These are phyloP conservation scores for Gorsachius magnificus DNA, from an alignment of 2,797 vertebrate genomes.

Conservation along the genomic window DNA sequence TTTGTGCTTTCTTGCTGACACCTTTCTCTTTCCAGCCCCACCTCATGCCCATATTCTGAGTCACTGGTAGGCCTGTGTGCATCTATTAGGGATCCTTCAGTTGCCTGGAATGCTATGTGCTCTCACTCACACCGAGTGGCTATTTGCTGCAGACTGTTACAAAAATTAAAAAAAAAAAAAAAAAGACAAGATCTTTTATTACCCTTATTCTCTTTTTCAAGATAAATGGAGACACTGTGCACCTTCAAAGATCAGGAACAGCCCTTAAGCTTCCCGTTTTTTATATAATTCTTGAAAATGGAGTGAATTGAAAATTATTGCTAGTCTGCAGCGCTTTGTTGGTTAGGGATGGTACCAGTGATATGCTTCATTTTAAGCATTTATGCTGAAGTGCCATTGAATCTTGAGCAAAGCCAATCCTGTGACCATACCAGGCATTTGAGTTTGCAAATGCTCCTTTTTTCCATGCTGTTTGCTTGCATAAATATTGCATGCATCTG, in stretches of 20 bases:
- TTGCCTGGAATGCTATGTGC: fast-evolving
- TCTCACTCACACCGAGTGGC: neutral
- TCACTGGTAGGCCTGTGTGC: neutral
- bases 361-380: neutral
- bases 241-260: neutral
- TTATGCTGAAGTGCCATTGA: neutral
- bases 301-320: neutral
- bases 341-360: fast-evolving
- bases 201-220: neutral
- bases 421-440: neutral
- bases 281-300: neutral
- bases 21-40: neutral
- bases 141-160: neutral
- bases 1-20: neutral
- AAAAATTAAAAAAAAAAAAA: neutral
- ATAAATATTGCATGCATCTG: neutral
- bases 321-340: neutral
- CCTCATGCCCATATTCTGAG: slow-evolving; percentile 7
- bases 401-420: neutral
- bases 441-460: neutral
- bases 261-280: neutral
- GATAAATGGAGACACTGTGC: neutral
- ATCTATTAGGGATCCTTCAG: neutral
- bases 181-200: neutral
- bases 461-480: neutral